Evolutionary conservation across 2,888 invertebrate species (phyloP).

Genomic region (Invenusta paracnida): DNA sequence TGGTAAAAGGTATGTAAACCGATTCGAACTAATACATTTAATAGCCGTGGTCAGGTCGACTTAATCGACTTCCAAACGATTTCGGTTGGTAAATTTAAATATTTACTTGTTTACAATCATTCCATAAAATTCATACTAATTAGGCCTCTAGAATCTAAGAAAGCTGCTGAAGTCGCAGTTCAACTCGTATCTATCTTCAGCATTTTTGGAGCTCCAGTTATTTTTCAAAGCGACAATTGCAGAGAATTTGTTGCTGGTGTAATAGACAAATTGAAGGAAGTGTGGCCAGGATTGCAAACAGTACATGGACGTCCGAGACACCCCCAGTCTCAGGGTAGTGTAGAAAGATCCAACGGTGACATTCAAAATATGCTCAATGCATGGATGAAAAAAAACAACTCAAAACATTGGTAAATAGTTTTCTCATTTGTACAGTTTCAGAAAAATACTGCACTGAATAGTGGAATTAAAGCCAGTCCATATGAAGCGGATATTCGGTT

Average conservation of each 20-base stretch:
- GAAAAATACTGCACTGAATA: not conserved
- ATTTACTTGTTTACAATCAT: constrained; percentile 48
- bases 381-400: not conserved
- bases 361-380: constrained; percentile 10
- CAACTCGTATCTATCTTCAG: constrained; percentile 43
- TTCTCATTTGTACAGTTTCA: not conserved
- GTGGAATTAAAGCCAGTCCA: not conserved
- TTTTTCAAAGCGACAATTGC: constrained; percentile 27
- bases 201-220: constrained; percentile 36
- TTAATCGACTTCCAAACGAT: constrained; percentile 48
- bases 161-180: constrained; percentile 41
- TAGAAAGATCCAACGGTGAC: not conserved
- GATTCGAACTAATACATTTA: constrained; percentile 35
- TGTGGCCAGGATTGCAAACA: not conserved
- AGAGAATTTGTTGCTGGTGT: constrained; percentile 27
- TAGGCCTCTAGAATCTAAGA: constrained; percentile 47
- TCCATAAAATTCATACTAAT: constrained; percentile 48
- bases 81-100: constrained; percentile 47
- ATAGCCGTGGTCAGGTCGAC: constrained; percentile 46
- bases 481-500: not conserved
- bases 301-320: not conserved
- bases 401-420: not conserved
- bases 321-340: constrained; percentile 7
- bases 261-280: not conserved
- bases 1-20: constrained; percentile 26